Percentiles rank a stretch among this genome's conserved stretches.
Conservation (phyloP, 2,113 vertebrate genomes). For the Sarotherodon lohbergeri region DNA sequence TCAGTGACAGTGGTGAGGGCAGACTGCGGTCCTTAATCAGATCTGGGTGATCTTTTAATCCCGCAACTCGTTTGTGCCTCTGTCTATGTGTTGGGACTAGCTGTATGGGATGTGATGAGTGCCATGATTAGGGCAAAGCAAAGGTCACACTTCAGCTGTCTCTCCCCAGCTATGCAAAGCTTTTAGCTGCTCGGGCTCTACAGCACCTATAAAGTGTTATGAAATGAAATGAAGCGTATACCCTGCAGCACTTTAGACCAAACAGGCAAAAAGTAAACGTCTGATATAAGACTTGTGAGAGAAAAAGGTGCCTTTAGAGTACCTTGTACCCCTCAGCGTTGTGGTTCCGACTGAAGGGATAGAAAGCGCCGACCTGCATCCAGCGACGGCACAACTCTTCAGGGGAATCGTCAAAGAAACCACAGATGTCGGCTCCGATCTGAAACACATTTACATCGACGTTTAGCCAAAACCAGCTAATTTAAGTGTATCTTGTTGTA, state of each 20-base stretch:
- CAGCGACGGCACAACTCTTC: constrained; percentile 91
- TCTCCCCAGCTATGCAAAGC: constrained; percentile 7
- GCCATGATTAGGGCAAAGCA: constrained; percentile 55
- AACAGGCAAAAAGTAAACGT: constrained; percentile 1
- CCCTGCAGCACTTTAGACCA: constrained; percentile 15
- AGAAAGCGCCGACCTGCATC: constrained; percentile 97
- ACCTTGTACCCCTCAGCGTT: constrained; percentile 76
- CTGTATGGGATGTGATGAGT: constrained; percentile 42
- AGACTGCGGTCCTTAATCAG: constrained; percentile 13
- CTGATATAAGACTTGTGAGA: constrained; percentile 15
- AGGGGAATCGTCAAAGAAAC: constrained; percentile 74
- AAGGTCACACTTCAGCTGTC: constrained; percentile 68
- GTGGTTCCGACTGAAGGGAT: constrained; percentile 93
- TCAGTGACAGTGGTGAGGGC: constrained; percentile 24
- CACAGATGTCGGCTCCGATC: constrained; percentile 95
- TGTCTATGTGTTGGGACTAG: neutral
- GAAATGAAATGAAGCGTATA: constrained; percentile 23
- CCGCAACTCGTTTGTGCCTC: constrained; percentile 11
- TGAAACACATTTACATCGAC: constrained; percentile 47
- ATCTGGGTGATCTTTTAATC: constrained; percentile 61
- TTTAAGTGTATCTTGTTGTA: neutral
- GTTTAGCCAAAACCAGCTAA: neutral
- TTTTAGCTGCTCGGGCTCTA: constrained; percentile 5
- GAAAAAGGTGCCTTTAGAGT: constrained; percentile 27
- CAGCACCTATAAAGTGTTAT: neutral